Evolutionary conservation across 2,113 vertebrate genomes (phyloP), one percentile per base, ranked within the genome.

Genomic region (Lepus americanus): DNA sequence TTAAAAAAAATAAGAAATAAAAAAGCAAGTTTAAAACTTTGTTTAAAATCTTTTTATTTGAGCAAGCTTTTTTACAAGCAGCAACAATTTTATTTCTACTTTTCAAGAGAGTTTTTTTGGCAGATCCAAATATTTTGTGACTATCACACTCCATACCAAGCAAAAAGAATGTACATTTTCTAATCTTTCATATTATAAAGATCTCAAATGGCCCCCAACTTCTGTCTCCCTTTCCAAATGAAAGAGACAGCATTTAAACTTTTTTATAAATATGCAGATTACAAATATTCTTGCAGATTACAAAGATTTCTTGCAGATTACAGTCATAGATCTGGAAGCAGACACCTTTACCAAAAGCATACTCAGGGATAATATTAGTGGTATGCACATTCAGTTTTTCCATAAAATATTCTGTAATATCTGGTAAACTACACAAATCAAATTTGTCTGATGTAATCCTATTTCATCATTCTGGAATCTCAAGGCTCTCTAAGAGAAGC

Each of bases 321-420:
- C 7, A 53, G 31, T 44, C 6, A 33, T 20, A 53, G 29, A 66
- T 39, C 5, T 49, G 25, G 27, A 7, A 78, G 3, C 49, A 92
- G 36, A 51, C 1, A 19, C 31, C 44, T 61, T 61, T 51, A 77
- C 29, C 29, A 69, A 94, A 92, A 77, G 0, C 17, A 72, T 12
- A 61, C 2, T 89, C 17, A 2, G 8, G 6, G 49, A 9, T 55
- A 78, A 53, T 20, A 53, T 11, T 12, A 29, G 14, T 36, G 59
- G 83, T 64, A 85, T 83, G 16, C 20, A 51, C 53, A 61, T 78
- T 67, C n/a, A 59, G 29, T 74, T 53, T 55, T 87, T 0, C n/a
- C 83, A 63, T 89, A 69, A 83, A 72, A 83, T 78, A 79, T 61
- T 78, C 89, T 70, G 10, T 25, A 64, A 85, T 74, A 89, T 80